Percentiles rank a stretch among this genome's conserved stretches.
Conservation (phyloP, 2,113 vertebrate species). For the Tragelaphus buxtoni region DNA sequence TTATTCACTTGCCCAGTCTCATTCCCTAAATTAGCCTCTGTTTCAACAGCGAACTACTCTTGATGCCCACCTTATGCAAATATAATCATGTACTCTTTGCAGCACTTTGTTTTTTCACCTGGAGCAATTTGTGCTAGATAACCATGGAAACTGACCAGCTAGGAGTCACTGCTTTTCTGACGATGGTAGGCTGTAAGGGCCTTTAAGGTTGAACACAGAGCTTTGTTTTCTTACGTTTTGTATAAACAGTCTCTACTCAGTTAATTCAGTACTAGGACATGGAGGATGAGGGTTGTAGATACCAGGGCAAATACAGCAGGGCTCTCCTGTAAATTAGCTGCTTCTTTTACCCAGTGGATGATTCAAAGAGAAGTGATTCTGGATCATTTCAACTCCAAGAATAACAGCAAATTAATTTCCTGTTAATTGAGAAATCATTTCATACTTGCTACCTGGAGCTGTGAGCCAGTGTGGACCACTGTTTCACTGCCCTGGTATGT, state of each 20-base stretch:
- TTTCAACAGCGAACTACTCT: neutral
- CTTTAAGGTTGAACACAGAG: neutral
- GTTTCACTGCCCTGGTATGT: neutral
- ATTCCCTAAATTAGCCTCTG: neutral
- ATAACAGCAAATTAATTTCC: neutral
- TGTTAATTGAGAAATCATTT: neutral
- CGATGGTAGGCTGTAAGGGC: neutral
- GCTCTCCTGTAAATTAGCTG: neutral
- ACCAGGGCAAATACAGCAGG: neutral
- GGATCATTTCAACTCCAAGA: neutral
- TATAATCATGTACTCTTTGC: neutral
- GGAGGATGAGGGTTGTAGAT: neutral
- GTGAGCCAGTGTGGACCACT: neutral
- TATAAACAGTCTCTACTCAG: neutral
- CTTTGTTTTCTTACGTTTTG: neutral
- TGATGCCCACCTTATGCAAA: neutral
- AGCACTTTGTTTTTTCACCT: neutral
- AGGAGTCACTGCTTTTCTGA: neutral
- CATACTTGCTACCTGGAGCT: neutral
- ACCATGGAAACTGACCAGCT: neutral
- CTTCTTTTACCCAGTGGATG: neutral
- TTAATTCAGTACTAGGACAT: neutral
- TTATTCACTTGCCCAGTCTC: neutral
- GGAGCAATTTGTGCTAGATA: neutral
- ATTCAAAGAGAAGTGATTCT: neutral